Conservation (phyloP, 2,797 vertebrate genomes). For the Trematocara caparti region DNA sequence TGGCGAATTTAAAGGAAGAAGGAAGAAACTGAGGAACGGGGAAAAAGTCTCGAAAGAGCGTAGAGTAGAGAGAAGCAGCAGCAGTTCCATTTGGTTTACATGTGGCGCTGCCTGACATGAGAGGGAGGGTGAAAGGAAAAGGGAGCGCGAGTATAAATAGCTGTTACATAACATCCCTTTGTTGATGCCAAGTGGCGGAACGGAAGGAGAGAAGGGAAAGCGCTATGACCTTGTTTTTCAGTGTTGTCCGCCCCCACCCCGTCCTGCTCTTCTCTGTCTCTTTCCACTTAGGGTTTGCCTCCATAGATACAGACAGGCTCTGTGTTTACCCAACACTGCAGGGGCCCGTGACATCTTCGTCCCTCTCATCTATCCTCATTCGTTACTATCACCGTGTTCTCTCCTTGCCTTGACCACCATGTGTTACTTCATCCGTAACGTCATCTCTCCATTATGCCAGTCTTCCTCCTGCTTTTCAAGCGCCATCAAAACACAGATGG, state of each 20-base stretch:
- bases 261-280: conserved; percentile 51
- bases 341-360: conserved; percentile 41
- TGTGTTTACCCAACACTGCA: conserved; percentile 64
- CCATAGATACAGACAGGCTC: conserved; percentile 74
- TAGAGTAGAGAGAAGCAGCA: conserved; percentile 65
- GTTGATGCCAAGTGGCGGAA: conserved; percentile 85
- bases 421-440: conserved; percentile 28
- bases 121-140: conserved; percentile 55
- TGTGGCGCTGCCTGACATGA: conserved; percentile 79
- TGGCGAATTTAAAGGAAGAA: background rate
- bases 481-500: conserved; percentile 39
- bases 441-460: conserved; percentile 16
- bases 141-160: conserved; percentile 88
- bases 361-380: conserved; percentile 8
- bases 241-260: conserved; percentile 61
- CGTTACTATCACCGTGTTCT: conserved; percentile 16
- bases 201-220: conserved; percentile 79
- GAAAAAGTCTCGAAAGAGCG: conserved; percentile 34
- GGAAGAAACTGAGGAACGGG: background rate
- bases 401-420: conserved; percentile 47
- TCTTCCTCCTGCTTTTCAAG: conserved; percentile 31
- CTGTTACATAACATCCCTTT: conserved; percentile 92
- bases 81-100: conserved; percentile 78
- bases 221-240: conserved; percentile 89
- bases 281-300: conserved; percentile 63